phyloP scores from a whole-genome alignment of 2,113 vertebrate species.

The Nicator chloris region DNA sequence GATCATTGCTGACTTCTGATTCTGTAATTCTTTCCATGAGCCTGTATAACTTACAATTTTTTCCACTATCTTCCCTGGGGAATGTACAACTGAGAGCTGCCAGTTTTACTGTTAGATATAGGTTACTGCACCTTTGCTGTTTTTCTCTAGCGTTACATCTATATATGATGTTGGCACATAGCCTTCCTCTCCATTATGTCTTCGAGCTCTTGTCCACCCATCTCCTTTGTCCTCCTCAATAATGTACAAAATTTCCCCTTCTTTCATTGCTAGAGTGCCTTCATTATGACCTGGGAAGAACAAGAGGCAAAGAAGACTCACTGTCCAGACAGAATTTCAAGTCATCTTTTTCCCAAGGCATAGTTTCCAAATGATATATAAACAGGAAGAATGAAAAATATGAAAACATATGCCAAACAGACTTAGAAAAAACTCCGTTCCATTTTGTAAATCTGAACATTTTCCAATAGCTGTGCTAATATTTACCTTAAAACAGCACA shows the following conservation, averaged over 20 bases:
- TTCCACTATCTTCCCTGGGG: slow-evolving; percentile 22
- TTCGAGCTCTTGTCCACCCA: slow-evolving; percentile 95
- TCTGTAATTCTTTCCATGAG: slow-evolving; percentile 32
- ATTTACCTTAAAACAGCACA: slow-evolving; percentile 3
- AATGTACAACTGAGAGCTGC: slow-evolving; percentile 45
- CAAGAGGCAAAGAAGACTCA: slow-evolving; percentile 3
- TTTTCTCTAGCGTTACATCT: slow-evolving; percentile 98
- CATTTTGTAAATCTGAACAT: background rate
- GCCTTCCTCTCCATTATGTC: slow-evolving; percentile 94
- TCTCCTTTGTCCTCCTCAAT: slow-evolving; percentile 99
- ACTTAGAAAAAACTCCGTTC: background rate
- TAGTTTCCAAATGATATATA: slow-evolving; percentile 1
- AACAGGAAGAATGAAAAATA: slow-evolving; percentile 19
- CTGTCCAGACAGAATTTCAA: slow-evolving; percentile 11
- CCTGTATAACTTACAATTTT: background rate
- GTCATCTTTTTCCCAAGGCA: background rate
- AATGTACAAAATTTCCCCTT: slow-evolving; percentile 93
- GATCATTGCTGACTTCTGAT: slow-evolving; percentile 12
- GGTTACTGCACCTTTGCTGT: slow-evolving; percentile 99
- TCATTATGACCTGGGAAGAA: slow-evolving; percentile 88
- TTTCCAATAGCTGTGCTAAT: slow-evolving; percentile 18
- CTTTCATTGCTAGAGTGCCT: slow-evolving; percentile 94
- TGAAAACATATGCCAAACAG: slow-evolving; percentile 1
- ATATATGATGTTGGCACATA: slow-evolving; percentile 98
- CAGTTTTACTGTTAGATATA: slow-evolving; percentile 86